These are phyloP conservation scores for Brachionus asplanchnoidis DNA, from an alignment of 1,140 invertebrate genomes.

Conservation along the genomic window DNA sequence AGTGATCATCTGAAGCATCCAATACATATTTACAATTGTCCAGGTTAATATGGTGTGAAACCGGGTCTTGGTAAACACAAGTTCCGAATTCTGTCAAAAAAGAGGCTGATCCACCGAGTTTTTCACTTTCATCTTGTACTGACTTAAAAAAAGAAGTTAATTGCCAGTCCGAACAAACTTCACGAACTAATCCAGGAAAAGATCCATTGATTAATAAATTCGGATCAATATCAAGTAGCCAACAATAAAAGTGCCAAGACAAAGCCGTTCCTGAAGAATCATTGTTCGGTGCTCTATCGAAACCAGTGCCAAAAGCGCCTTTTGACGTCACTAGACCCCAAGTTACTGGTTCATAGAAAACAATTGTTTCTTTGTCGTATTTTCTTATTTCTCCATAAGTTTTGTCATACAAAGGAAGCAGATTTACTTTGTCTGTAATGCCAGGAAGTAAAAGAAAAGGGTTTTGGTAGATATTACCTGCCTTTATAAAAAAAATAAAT, in stretches of 20 bases:
- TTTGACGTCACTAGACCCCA: conserved; percentile 31
- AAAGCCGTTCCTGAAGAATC: background rate
- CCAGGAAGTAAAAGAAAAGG: conserved; percentile 37
- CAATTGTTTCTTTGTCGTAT: conserved; percentile 28
- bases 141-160: conserved; percentile 42
- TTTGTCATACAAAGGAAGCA: conserved; percentile 42
- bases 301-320: conserved; percentile 36
- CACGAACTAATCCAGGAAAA: background rate
- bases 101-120: conserved; percentile 43
- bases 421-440: conserved; percentile 19
- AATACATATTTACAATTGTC: conserved; percentile 46
- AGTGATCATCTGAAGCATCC: conserved; percentile 43
- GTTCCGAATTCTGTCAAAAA: conserved; percentile 48
- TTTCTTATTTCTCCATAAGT: conserved; percentile 7
- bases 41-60: conserved; percentile 41
- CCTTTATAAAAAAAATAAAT: background rate
- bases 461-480: conserved; percentile 33
- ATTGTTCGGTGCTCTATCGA: conserved; percentile 25
- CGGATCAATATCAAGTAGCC: conserved; percentile 32
- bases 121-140: conserved; percentile 34
- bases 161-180: conserved; percentile 12
- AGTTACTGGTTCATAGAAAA: conserved; percentile 43
- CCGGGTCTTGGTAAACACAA: conserved; percentile 43
- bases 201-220: conserved; percentile 18
- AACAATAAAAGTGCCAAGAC: conserved; percentile 43